phyloP scores from a whole-genome alignment of 2,888 invertebrate species.

The Nomada ferruginata region DNA sequence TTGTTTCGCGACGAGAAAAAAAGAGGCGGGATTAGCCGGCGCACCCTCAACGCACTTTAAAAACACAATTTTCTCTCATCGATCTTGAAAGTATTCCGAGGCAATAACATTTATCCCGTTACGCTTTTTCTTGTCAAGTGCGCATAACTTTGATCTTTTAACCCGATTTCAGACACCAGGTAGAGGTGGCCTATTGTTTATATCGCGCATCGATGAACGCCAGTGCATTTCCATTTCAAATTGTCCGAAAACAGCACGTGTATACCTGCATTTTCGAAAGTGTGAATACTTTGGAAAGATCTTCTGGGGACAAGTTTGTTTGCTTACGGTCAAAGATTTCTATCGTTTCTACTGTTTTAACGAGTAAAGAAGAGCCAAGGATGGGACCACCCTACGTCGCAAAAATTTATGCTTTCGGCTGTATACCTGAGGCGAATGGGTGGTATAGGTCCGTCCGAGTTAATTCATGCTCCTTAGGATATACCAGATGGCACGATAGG shows the following conservation, averaged over 20 bases:
- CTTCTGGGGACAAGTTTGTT: not conserved
- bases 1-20: constrained; percentile 24
- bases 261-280: not conserved
- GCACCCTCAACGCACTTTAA: not conserved
- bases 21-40: constrained; percentile 30
- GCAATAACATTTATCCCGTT: constrained; percentile 38
- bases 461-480: constrained; percentile 63
- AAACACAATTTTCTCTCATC: constrained; percentile 36
- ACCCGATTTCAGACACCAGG: too few relatives aligned
- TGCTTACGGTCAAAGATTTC: constrained; percentile 21
- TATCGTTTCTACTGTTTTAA: constrained; percentile 35
- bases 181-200: too few relatives aligned
- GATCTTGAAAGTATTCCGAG: constrained; percentile 36
- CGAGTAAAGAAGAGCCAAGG: constrained; percentile 27
- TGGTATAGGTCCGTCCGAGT: constrained; percentile 52
- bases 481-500: constrained; percentile 68
- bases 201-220: not conserved
- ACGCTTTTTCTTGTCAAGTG: constrained; percentile 14
- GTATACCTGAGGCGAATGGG: constrained; percentile 61
- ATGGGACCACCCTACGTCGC: constrained; percentile 27
- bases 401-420: constrained; percentile 8
- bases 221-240: not conserved
- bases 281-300: not conserved
- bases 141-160: not conserved
- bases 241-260: not conserved